Conservation (phyloP, 2,797 vertebrate genomes). For the Oreochromis grahami region DNA sequence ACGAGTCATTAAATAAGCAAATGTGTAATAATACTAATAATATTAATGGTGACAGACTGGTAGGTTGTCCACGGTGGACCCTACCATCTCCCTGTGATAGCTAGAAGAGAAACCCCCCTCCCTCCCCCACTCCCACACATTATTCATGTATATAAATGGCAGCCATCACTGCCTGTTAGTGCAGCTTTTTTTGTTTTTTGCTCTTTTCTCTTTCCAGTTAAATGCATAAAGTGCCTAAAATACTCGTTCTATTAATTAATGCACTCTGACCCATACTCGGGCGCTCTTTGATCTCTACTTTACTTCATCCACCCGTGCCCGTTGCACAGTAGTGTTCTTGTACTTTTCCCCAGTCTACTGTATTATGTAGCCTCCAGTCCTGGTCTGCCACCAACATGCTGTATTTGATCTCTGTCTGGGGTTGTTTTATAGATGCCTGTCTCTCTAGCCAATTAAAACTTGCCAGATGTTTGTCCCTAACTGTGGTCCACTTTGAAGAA, state of each 20-base stretch:
- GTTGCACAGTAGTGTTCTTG: conserved; percentile 2
- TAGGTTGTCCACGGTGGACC: not conserved
- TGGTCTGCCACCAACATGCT: conserved; percentile 77
- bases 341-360: conserved; percentile 7
- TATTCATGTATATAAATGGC: not conserved
- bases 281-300: not conserved
- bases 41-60: not conserved
- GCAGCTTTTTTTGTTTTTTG: not conserved
- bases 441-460: conserved; percentile 74
- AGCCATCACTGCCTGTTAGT: not conserved
- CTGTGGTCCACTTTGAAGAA: conserved; percentile 57
- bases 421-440: conserved; percentile 75
- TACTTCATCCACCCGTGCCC: not conserved
- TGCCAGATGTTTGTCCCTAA: conserved; percentile 77
- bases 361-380: conserved; percentile 58
- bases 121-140: not conserved
- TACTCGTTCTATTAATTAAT: not conserved
- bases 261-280: not conserved
- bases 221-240: not conserved
- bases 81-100: not conserved
- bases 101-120: not conserved
- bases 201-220: not conserved
- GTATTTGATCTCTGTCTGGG: conserved; percentile 79
- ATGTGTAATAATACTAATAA: not conserved
- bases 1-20: not conserved